These are phyloP conservation scores for Camelus bactrianus DNA, from an alignment of 2,113 vertebrate genomes.

Conservation along the genomic window DNA sequence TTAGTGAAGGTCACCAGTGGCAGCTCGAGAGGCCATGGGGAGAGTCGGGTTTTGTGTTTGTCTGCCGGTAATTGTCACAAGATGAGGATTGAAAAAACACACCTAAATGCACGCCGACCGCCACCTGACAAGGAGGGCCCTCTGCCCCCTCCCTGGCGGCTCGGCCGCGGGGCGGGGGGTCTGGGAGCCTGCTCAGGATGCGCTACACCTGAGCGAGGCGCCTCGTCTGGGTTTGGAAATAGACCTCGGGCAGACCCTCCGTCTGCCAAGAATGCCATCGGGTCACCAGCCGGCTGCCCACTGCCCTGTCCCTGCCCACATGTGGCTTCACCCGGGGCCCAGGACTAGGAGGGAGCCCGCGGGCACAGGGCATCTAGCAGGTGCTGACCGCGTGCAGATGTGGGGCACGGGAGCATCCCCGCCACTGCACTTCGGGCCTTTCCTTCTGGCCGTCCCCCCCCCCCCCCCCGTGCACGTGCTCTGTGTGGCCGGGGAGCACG, in stretches of 20 bases:
- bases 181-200: not conserved
- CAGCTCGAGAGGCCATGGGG: rapidly evolving
- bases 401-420: no score
- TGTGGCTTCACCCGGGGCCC: not conserved
- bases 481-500: not conserved
- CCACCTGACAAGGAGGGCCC: not conserved
- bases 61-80: not conserved
- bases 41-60: not conserved
- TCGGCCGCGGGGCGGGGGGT: rapidly evolving
- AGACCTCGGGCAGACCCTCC: not conserved
- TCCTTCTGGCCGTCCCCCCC: not conserved
- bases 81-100: not conserved
- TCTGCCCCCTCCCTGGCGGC: rapidly evolving
- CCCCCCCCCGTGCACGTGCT: rapidly evolving
- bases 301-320: not conserved
- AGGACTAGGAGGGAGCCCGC: not conserved
- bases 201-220: no score
- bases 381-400: rapidly evolving
- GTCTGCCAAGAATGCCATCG: rapidly evolving
- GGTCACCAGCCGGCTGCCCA: not conserved
- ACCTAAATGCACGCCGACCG: not conserved
- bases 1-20: not conserved
- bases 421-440: not conserved
- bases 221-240: not conserved
- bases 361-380: no score